Conservation (phyloP, 2,888 invertebrate species). For the Drosophila seclusa region DNA sequence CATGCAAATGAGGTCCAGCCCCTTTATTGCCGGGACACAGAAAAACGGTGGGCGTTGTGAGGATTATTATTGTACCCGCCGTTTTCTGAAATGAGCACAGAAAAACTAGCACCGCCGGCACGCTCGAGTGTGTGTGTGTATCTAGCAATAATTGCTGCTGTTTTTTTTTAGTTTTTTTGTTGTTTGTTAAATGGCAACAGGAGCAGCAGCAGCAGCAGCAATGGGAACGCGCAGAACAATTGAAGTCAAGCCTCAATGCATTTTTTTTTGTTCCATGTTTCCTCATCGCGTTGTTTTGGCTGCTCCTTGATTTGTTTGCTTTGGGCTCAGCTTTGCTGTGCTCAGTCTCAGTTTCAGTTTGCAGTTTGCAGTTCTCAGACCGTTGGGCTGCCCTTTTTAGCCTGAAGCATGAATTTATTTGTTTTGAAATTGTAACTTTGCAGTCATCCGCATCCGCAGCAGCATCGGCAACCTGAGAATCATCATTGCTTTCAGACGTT, state of each 20-base stretch:
- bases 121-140: slow-evolving; percentile 19
- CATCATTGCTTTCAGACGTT: slow-evolving; percentile 49
- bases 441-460: slow-evolving; percentile 57
- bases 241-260: slow-evolving; percentile 75
- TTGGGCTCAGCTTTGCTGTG: slow-evolving; percentile 36
- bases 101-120: slow-evolving; percentile 46
- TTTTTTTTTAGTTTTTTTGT: slow-evolving; percentile 38
- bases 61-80: slow-evolving; percentile 70
- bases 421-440: slow-evolving; percentile 79
- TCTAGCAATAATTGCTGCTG: slow-evolving; percentile 68
- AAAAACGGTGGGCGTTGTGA: slow-evolving; percentile 48
- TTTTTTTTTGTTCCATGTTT: slow-evolving; percentile 42
- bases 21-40: slow-evolving; percentile 30
- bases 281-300: slow-evolving; percentile 41
- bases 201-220: slow-evolving; percentile 48
- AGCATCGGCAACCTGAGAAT: slow-evolving; percentile 42
- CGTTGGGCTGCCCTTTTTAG: slow-evolving; percentile 76
- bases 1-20: slow-evolving; percentile 71
- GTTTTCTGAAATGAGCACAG: slow-evolving; percentile 61
- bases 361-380: slow-evolving; percentile 36
- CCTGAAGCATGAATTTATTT: slow-evolving; percentile 78
- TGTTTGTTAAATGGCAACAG: slow-evolving; percentile 56
- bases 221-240: slow-evolving; percentile 58
- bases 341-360: slow-evolving; percentile 34
- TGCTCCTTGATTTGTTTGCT: slow-evolving; percentile 79